Conservation (phyloP, 2,888 invertebrate genomes). For the Drosophila percnosoma region DNA sequence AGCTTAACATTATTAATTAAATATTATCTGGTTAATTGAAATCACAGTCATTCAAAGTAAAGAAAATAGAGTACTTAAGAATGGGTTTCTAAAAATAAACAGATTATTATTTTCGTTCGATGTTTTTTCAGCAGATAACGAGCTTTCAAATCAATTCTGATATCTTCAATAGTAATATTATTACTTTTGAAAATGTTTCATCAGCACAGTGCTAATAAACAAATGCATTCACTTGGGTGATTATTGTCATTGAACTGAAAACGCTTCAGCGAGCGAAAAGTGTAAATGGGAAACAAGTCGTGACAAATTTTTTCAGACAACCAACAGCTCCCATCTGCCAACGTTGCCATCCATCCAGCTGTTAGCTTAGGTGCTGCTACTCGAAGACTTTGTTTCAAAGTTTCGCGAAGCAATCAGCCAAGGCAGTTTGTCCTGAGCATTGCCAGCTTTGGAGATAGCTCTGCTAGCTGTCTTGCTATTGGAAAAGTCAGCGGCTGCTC, state of each 20-base stretch:
- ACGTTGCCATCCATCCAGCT: constrained; percentile 37
- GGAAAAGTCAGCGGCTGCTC: constrained; percentile 75
- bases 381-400: constrained; percentile 67
- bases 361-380: constrained; percentile 58
- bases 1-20: neutral
- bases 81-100: neutral
- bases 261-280: constrained; percentile 37
- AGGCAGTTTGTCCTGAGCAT: constrained; percentile 29
- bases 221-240: constrained; percentile 67
- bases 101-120: neutral
- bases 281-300: constrained; percentile 59
- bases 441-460: constrained; percentile 8
- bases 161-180: constrained; percentile 5
- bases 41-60: neutral
- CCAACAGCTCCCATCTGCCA: neutral
- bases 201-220: constrained; percentile 63
- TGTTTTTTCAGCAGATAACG: constrained; percentile 12
- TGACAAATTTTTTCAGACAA: constrained; percentile 22
- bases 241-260: constrained; percentile 73
- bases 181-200: constrained; percentile 32
- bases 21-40: neutral
- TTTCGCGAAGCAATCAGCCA: constrained; percentile 71
- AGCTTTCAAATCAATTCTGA: constrained; percentile 6
- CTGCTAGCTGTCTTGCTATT: constrained; percentile 56
- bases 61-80: neutral